phyloP scores from a whole-genome alignment of 1,140 invertebrate species.

The Planococcus citri region DNA sequence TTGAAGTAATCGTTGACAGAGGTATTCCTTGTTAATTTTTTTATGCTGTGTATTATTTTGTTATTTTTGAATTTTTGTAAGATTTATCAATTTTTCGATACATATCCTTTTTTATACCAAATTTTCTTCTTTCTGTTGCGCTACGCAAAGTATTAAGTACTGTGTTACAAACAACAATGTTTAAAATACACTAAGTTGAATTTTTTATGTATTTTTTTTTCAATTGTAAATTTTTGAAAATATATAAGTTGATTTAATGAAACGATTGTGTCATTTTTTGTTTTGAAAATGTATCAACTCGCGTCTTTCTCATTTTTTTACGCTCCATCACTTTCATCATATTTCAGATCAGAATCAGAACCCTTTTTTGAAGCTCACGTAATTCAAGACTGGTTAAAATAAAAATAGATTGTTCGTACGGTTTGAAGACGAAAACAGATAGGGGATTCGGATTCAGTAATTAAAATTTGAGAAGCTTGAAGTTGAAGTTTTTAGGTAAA shows the following conservation, averaged over 20 bases:
- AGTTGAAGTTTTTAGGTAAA: too few relatives aligned
- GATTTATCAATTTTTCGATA: background rate
- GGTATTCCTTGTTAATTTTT: constrained; percentile 14
- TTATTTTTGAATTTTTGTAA: background rate
- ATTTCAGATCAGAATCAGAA: too few relatives aligned
- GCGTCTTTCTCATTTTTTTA: too few relatives aligned
- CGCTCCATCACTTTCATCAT: too few relatives aligned
- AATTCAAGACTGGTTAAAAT: too few relatives aligned
- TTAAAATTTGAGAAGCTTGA: too few relatives aligned
- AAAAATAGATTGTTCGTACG: too few relatives aligned
- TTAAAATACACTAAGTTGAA: constrained; percentile 10
- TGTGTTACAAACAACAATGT: constrained; percentile 9
- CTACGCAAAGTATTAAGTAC: constrained; percentile 12
- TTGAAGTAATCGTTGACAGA: constrained; percentile 9
- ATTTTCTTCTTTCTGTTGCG: constrained; percentile 9
- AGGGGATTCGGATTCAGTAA: too few relatives aligned
- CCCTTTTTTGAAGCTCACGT: too few relatives aligned
- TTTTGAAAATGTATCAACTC: too few relatives aligned
- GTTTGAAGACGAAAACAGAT: too few relatives aligned
- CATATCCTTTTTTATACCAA: constrained; percentile 13
- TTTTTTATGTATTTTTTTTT: background rate
- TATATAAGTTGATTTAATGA: constrained; percentile 8
- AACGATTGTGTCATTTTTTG: background rate
- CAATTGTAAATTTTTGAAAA: background rate
- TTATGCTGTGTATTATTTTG: constrained; percentile 12